phyloP scores from a whole-genome alignment of 2,113 vertebrate genomes.

The Oenanthe melanoleuca region DNA sequence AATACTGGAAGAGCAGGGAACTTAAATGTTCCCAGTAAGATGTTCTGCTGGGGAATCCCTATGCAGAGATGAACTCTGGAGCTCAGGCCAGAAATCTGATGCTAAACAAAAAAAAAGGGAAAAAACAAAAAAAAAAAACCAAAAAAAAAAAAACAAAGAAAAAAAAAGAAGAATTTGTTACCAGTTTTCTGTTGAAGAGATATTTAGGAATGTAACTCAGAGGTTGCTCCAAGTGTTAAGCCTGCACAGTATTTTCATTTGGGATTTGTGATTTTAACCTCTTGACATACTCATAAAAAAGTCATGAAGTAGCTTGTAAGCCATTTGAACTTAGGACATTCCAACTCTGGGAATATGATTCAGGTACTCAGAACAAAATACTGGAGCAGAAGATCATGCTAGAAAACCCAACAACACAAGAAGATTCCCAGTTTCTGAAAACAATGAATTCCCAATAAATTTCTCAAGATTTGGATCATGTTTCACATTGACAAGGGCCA shows the following conservation, averaged over 20 bases:
- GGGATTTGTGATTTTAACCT: background rate
- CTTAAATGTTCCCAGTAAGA: background rate
- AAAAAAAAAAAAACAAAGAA: background rate
- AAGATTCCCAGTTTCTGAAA: background rate
- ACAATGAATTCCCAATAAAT: background rate
- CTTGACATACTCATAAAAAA: background rate
- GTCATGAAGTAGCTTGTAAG: background rate
- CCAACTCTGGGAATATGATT: background rate
- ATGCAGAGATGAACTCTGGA: background rate
- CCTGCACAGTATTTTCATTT: background rate
- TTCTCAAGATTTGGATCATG: background rate
- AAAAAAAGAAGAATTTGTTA: background rate
- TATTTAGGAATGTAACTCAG: background rate
- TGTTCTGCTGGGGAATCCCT: background rate
- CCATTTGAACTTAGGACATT: background rate
- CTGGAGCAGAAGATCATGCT: background rate
- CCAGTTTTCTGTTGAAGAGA: background rate
- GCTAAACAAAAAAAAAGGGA: background rate
- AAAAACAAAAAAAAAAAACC: background rate
- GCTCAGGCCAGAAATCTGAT: background rate
- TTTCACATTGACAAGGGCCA: background rate
- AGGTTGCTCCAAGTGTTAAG: background rate
- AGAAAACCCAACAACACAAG: background rate
- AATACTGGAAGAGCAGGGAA: background rate
- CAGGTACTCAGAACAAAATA: background rate